Evolutionary conservation across 2,888 invertebrate genomes (phyloP), one percentile per base, ranked within the genome.

Genomic region (Dermolepida albohirtum): DNA sequence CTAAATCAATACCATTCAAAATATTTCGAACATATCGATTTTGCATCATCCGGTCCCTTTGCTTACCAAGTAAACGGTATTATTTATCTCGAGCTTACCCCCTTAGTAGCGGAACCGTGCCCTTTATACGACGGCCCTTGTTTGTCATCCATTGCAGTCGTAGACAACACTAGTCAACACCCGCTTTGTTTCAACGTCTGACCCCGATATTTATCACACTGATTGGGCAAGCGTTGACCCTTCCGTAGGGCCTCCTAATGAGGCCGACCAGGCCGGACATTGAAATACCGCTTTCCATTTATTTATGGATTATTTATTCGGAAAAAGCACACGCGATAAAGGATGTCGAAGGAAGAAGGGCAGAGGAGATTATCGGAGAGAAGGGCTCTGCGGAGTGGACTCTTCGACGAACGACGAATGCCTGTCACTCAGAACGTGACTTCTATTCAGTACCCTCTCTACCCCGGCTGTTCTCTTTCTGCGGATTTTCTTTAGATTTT

Each of bases 171-270:
- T 34, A 47, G 66, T 66, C 66, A 57, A 66, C 66, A 57, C 66
- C 66, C 27, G 57, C 57, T 66, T 66, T 66, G 66, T 66, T 66
- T 66, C 39, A 49, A 47, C 49, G 50, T 39, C 40, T 57, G 57
- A 43, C 55, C 41, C 12, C 66, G 66, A 57, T 57, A 66, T 66
- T 55, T 66, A 54, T 66, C 64, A 64, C 51, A 64, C 51, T 64
- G 51, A 64, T 52, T 41, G 12, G 49, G 27, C n/a, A 39, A 40
- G 16, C 54, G 54, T 16, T 22, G 40, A 54, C 29, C 51, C 51
- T 12, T 52, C 6, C 8, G 11, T 8, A 34, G 27, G 34, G 27
- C 40, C 11, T 17, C 54, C 54, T 54, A 54, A 54, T 54, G 54
- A 54, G 54, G 39, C 54, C 10, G 54, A 34, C 34, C 6, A 10